A percentile compares a stretch with the other conserved stretches of the same genome.
These are phyloP conservation scores for Ctenomys sociabilis DNA, from an alignment of 2,113 vertebrate species.

Conservation along the genomic window DNA sequence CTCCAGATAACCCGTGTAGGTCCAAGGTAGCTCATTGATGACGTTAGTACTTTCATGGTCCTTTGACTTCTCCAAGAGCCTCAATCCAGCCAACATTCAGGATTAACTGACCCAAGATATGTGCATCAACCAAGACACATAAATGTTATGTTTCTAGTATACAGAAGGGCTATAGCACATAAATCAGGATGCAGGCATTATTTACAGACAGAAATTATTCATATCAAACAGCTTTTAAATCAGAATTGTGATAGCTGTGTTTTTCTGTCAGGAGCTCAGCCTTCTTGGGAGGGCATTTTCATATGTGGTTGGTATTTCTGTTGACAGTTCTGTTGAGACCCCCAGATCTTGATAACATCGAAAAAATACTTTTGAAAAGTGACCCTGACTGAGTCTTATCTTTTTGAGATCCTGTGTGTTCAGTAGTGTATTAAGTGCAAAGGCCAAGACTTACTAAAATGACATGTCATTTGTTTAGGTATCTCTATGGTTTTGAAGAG, in stretches of 20 bases:
- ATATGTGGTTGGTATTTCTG: slow-evolving; percentile 36
- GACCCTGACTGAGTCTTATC: background rate
- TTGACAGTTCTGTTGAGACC: background rate
- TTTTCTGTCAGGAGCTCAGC: background rate
- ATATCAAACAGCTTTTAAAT: background rate
- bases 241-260: background rate
- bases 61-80: background rate
- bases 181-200: background rate
- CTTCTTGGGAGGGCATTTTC: slow-evolving; percentile 18
- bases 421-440: slow-evolving; percentile 19
- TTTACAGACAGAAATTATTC: background rate
- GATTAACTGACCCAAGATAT: background rate
- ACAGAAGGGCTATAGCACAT: slow-evolving; percentile 13
- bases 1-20: background rate
- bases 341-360: slow-evolving; percentile 17
- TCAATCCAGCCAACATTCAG: background rate
- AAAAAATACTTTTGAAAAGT: slow-evolving; percentile 10
- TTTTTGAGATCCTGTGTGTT: background rate
- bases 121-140: background rate
- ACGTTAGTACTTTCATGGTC: background rate
- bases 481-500: slow-evolving; percentile 98
- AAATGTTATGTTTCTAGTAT: background rate
- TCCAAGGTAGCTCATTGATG: background rate
- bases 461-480: slow-evolving; percentile 85
- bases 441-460: slow-evolving; percentile 44